Conservation (phyloP, 2,113 vertebrate species). For the Drymodes brunneopygia region DNA sequence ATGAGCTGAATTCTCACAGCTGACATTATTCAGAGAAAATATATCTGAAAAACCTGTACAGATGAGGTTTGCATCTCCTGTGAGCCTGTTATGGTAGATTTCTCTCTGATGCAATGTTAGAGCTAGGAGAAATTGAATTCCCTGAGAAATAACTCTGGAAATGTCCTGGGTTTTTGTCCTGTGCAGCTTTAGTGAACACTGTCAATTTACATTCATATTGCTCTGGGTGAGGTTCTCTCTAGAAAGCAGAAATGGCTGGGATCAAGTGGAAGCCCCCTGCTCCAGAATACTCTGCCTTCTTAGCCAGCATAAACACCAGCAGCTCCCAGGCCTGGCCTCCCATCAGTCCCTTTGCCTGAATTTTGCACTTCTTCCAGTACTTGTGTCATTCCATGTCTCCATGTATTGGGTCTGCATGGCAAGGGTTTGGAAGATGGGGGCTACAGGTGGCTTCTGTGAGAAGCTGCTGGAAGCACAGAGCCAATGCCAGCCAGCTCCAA, state of each 20-base stretch:
- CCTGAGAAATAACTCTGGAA: neutral
- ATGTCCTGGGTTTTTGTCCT: neutral
- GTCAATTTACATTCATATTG: neutral
- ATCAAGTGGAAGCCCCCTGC: neutral
- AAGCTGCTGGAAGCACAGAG: neutral
- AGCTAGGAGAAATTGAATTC: constrained; percentile 3
- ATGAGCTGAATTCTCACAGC: neutral
- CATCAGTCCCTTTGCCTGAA: neutral
- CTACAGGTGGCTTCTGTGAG: neutral
- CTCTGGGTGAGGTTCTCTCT: neutral
- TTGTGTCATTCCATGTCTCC: neutral
- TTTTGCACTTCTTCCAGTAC: neutral
- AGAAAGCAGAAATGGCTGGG: neutral
- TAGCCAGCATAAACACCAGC: neutral
- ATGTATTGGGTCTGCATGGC: neutral
- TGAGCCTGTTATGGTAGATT: neutral
- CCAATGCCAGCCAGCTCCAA: neutral
- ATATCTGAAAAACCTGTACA: constrained; percentile 6
- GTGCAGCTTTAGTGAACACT: neutral
- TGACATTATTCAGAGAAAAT: neutral
- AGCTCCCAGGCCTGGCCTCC: neutral
- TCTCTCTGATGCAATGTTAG: neutral
- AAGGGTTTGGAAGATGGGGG: neutral
- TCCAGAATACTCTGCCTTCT: neutral
- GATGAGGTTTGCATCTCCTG: neutral